A percentile compares a stretch with the other conserved stretches of the same genome.
These are phyloP conservation scores for Penaeus indicus DNA, from an alignment of 1,140 invertebrate species.

Conservation along the genomic window DNA sequence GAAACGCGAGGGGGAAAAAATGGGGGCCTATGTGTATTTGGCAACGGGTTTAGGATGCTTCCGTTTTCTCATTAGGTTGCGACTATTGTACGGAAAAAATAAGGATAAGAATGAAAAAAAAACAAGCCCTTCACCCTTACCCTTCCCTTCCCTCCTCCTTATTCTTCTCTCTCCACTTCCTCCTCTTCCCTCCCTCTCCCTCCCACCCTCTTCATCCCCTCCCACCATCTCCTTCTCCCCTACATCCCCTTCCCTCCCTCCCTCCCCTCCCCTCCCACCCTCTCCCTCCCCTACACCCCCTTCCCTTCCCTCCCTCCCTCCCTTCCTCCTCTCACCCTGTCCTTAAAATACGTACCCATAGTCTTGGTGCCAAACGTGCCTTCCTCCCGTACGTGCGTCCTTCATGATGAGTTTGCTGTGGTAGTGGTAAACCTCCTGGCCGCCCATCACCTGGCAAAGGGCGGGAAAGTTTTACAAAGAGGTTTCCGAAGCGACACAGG, in stretches of 20 bases:
- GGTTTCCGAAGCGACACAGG: too few relatives aligned
- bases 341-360: conserved; percentile 54
- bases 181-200: not conserved
- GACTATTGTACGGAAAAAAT: too few relatives aligned
- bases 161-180: not conserved
- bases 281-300: too few relatives aligned
- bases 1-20: not conserved
- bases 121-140: not conserved
- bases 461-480: too few relatives aligned
- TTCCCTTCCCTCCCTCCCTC: not conserved
- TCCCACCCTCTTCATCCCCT: not conserved
- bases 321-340: conserved; percentile 2
- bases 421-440: conserved; percentile 67
- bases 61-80: not conserved
- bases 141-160: not conserved
- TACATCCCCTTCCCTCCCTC: not conserved
- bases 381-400: conserved; percentile 57
- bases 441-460: conserved; percentile 62
- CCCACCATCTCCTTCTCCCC: not conserved
- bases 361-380: conserved; percentile 65
- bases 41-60: not conserved
- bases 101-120: too few relatives aligned
- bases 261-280: too few relatives aligned
- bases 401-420: conserved; percentile 67
- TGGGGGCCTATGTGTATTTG: not conserved